Percentiles rank a stretch among this genome's conserved stretches.
Conservation (phyloP, 2,113 vertebrate species). For the Isichthys henryi region DNA sequence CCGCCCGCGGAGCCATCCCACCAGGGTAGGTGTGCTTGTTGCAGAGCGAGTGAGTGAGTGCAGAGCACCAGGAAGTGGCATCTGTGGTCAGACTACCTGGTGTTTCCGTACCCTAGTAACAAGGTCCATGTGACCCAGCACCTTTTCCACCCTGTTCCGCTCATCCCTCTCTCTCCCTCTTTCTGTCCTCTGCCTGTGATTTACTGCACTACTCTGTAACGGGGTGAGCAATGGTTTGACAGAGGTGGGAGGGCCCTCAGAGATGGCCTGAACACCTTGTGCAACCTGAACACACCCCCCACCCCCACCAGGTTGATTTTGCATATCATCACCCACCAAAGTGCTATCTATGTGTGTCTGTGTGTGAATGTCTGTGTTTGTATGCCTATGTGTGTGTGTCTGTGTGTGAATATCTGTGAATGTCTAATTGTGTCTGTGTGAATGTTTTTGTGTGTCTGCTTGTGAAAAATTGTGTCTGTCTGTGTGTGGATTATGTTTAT, state of each 20-base stretch:
- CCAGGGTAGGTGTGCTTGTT: constrained; percentile 64
- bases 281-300: background rate
- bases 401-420: background rate
- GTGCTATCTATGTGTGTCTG: background rate
- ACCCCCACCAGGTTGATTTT: background rate
- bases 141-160: background rate
- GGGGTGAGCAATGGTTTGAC: constrained; percentile 33
- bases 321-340: background rate
- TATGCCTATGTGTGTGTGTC: background rate
- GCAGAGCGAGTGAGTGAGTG: background rate
- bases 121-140: background rate
- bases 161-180: background rate
- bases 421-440: background rate
- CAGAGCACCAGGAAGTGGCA: background rate
- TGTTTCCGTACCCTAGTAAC: background rate
- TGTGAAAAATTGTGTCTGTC: background rate
- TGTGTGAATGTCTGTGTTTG: background rate
- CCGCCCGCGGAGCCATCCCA: constrained; percentile 71
- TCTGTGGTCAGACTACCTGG: background rate
- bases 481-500: background rate
- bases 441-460: constrained; percentile 6
- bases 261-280: background rate
- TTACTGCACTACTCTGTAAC: constrained; percentile 32
- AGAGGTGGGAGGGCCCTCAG: background rate
- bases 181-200: constrained; percentile 24